Evolutionary conservation across 2,797 vertebrate species (phyloP).

Genomic region (Molossus alvarezi): DNA sequence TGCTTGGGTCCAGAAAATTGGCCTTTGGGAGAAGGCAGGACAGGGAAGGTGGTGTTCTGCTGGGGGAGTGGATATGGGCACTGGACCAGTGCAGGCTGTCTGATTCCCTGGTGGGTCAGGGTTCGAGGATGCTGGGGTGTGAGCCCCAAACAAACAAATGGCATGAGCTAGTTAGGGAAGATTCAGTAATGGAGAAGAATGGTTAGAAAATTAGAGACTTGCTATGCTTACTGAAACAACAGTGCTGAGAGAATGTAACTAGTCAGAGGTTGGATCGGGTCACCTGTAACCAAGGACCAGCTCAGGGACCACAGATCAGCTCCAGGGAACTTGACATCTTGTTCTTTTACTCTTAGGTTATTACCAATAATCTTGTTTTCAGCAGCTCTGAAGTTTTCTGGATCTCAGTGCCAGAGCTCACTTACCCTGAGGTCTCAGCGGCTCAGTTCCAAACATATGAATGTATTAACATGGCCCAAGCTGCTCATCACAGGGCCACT

Average conservation of each 20-base stretch:
- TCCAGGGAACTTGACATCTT: background rate
- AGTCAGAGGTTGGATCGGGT: background rate
- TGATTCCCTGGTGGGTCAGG: background rate
- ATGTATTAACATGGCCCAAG: background rate
- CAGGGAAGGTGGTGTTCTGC: background rate
- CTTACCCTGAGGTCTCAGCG: background rate
- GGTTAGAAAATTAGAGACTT: background rate
- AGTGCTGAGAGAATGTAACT: background rate
- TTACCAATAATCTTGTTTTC: background rate
- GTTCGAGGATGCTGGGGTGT: background rate
- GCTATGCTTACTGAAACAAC: background rate
- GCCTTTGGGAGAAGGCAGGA: background rate
- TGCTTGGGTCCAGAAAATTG: constrained; percentile 16
- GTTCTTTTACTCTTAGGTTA: background rate
- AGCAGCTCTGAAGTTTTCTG: background rate
- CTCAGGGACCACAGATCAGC: background rate
- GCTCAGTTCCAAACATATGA: background rate
- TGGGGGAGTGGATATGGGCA: background rate
- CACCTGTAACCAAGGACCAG: background rate
- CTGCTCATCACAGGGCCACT: background rate
- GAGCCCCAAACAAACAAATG: background rate
- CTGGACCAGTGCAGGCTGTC: background rate
- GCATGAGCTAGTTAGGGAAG: background rate
- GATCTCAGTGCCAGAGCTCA: background rate
- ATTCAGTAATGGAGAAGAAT: background rate